Percentiles rank a stretch among this genome's conserved stretches.
Evolutionary conservation across 2,113 vertebrate genomes (phyloP).

Genomic region (Phalacrocorax pelagicus): DNA sequence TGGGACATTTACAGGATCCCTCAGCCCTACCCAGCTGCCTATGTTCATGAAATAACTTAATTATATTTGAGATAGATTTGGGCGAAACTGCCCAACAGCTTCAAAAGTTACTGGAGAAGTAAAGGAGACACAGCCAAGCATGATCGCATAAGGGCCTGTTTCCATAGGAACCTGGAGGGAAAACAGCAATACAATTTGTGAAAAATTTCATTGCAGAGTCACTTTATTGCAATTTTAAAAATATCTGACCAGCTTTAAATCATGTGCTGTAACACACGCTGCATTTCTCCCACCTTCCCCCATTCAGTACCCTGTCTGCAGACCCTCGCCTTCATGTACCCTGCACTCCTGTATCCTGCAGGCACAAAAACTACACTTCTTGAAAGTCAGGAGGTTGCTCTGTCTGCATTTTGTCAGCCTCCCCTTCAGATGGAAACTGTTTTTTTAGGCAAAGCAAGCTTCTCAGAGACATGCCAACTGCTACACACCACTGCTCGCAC

Average conservation of each 20-base stretch:
- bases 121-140: conserved; percentile 42
- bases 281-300: neutral
- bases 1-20: conserved; percentile 45
- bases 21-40: conserved; percentile 26
- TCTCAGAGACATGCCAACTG: neutral
- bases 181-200: conserved; percentile 32
- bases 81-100: conserved; percentile 48
- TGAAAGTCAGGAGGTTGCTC: neutral
- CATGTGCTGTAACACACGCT: neutral
- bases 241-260: conserved; percentile 33
- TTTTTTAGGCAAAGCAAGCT: neutral
- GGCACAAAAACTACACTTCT: neutral
- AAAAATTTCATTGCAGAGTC: conserved; percentile 25
- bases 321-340: neutral
- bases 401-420: neutral
- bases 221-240: conserved; percentile 52
- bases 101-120: conserved; percentile 59
- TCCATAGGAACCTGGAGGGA: conserved; percentile 55
- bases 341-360: neutral
- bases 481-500: neutral
- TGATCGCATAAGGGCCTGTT: conserved; percentile 19
- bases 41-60: conserved; percentile 41
- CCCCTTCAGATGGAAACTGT: neutral
- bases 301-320: neutral
- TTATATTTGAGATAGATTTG: conserved; percentile 32